Base-by-base conservation (phyloP, 2,797 vertebrate species). In the Characodon lateralis region DNA sequence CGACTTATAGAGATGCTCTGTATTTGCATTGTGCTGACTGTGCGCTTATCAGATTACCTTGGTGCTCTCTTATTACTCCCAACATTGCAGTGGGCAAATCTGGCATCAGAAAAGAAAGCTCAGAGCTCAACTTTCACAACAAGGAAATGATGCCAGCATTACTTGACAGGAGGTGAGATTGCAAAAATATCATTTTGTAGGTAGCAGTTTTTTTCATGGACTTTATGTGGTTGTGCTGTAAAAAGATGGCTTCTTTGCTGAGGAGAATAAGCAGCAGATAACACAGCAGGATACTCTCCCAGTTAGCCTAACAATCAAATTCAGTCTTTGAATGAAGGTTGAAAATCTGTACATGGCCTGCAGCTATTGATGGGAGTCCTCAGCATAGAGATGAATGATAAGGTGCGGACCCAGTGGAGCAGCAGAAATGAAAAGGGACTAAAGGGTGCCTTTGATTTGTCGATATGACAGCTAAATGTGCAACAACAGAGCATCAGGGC, bases 311-410 rank as follows among this genome's bases (percentile, higher is more conserved):
- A 71, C 61, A 55, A 26, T 51, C 74, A n/a, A 50, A 41, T 26
- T 65, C 20, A 18, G 66, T 71, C 77, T 65, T n/a, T 80, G 68
- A 86, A 85, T 87, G 74, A 88, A 71, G 71, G 71, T 84, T 72
- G 61, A 55, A 73, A 71, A 85, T 79, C 70, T 68, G 59, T 48
- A 50, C 13, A 10, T 7, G 12, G 71, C 78, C 41, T 80, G 68
- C 73, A 78, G 85, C 71, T 65, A 69, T 51, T 78, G 85, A 86
- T 79, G 79, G 73, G 80, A 72, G 63, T 56, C 28, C 72, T 80
- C 56, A 22, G 76, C 80, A 73, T 10, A 73, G 26, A 78, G 72
- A 86, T 63, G 53, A 56, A 84, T 73, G 78, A 81, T 74, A 55
- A 0, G 7, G 41, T 0, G 16, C 28, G 51, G 74, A 73, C 74